Base-by-base conservation (phyloP, 2,797 vertebrate species). In the Triplophysa bombifrons region DNA sequence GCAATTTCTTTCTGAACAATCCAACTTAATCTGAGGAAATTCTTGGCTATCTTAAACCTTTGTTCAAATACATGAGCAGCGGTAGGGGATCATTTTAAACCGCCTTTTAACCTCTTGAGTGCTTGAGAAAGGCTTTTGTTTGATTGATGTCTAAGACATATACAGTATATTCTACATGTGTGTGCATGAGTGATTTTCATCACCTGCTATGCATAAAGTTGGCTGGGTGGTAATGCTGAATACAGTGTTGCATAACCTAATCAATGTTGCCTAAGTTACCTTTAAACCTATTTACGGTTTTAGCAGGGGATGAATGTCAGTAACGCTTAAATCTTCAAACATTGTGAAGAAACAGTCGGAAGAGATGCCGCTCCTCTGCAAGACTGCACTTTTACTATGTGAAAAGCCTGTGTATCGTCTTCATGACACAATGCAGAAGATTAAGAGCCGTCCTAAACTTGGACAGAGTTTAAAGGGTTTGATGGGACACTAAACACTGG, bases 281-380 rank as follows among this genome's bases (percentile, higher is more conserved):
- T 63, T 41, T 89, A 88, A 91, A 85, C 76, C 88, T 88, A 84
- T 89, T 89, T 88, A 56, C 13, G 58, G 73, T 71, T 74, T 80
- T 73, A 80, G 61, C 61, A 48, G 70, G 19, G 51, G 50, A 80
- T 73, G 61, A 73, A 72, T 73, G 63, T 68, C 72, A 79, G 60
- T 60, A 63, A 61, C 56, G 11, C 50, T 82, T 50, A 61, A 68
- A 67, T 73, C 72, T 66, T 64, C 58, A 76, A 81, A 72, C 65
- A 67, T 55, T 70, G 58, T 46, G 66, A 72, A 65, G n/a, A 44
- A 66, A 16, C 27, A 66, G 46, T 63, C 22, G 44, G 53, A 12
- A 60, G 75, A 55, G 38, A 19, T 11, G 1, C 55, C 12, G 44
- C 10, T 68, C 38, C 55, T 72, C 60, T 30, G 14, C 64, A 30